Evolutionary conservation across 2,797 vertebrate genomes (phyloP), one percentile per base, ranked within the genome.

Genomic region (Falco biarmicus): DNA sequence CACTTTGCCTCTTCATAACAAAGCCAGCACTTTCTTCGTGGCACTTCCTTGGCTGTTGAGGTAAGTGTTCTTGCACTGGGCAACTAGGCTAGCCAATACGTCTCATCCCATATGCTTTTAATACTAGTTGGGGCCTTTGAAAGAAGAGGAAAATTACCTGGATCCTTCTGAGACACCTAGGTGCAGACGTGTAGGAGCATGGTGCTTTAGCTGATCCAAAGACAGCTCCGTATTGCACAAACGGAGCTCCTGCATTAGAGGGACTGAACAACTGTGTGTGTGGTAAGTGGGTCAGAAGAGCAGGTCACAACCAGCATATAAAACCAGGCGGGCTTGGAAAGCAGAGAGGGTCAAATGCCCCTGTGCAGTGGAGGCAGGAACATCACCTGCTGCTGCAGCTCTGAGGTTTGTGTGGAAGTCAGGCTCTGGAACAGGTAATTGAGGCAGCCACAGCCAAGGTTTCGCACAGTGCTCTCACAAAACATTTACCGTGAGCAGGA

Each of bases 401-500:
- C 64, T 34, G 20, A 26, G 45, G 56, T 10, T 43, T 0, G 1
- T 1, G 28, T 32, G 63, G 54, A 73, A 84, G 28, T 7, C 1
- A 7, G 41, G 59, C 60, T 82, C n/a, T 7, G 31, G 47, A 41
- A 31, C 39, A 0, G 16, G 37, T 4, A 56, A 37, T 1, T 10
- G 15, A 32, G 32, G 70, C 63, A 59, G 0, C 1, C 13, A 57
- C 0, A 0, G 73, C 47, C 47, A 14, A 50, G 29, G 3, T 64
- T 71, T 47, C 0, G 0, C 24, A 34, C 41, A 7, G 61, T 0
- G 0, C 32, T 59, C n/a, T 6, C 6, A 3, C 2, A 22, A 68
- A 88, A 81, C 34, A 9, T 25, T 3, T 9, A 15, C 25, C 0
- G 0, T 0, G 10, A 12, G 11, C 32, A 6, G 34, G 26, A 39